phyloP scores from a whole-genome alignment of 2,888 invertebrate species.

The Aromia moschata region DNA sequence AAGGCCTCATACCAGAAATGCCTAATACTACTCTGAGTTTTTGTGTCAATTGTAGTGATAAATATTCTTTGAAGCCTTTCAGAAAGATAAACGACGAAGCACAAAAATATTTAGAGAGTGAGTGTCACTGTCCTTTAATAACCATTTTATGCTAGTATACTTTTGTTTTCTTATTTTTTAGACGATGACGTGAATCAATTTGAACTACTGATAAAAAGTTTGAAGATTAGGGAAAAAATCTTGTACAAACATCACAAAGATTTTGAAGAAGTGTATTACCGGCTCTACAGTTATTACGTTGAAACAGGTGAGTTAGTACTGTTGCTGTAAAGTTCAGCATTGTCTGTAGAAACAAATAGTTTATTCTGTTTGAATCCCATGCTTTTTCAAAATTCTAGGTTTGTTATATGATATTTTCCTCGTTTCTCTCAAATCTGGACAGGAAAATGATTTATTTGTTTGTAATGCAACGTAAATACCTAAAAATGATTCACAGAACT shows the following conservation, averaged over 20 bases:
- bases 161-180: constrained; percentile 35
- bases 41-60: constrained; percentile 49
- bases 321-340: not conserved
- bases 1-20: constrained; percentile 52
- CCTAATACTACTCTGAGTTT: constrained; percentile 56
- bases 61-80: constrained; percentile 49
- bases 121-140: constrained; percentile 21
- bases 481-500: too few species aligned
- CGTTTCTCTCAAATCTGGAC: too few species aligned
- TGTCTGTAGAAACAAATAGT: too few species aligned
- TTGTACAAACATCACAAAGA: constrained; percentile 66
- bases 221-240: constrained; percentile 61
- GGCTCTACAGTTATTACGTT: constrained; percentile 66
- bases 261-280: constrained; percentile 58
- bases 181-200: constrained; percentile 52
- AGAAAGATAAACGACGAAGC: constrained; percentile 52
- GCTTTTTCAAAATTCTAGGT: too few species aligned
- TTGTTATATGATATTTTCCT: too few species aligned
- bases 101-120: constrained; percentile 55
- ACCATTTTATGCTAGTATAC: not conserved
- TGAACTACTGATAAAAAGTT: constrained; percentile 61
- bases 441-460: too few species aligned
- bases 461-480: too few species aligned
- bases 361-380: too few species aligned
- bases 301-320: constrained; percentile 60